Evolutionary conservation across 2,888 invertebrate species (phyloP), one percentile per base, ranked within the genome.

Genomic region (Microctonus aethiopoides): DNA sequence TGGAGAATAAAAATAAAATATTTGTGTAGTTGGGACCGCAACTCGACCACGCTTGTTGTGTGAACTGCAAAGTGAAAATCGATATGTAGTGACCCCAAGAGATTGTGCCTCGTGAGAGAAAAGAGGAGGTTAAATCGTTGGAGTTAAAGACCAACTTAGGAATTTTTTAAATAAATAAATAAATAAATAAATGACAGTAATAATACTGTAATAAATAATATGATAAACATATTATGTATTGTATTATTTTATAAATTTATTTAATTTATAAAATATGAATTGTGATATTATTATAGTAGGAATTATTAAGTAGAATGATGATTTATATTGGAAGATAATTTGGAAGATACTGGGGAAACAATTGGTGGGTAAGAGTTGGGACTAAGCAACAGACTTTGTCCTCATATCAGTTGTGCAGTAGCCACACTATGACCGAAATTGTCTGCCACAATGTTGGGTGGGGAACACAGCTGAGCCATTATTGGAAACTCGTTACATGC

Each of bases 401-500:
- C 41, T 9, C 29, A 22, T 22, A 29, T 20, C 26, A 52, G 36
- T 41, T 34, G 39, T 39, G 46, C 16, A 9, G 20, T 20, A 46
- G 46, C 46, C 46, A 16, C n/a, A 34, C n/a, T 34, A 56, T 56
- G 34, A 68, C 54, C 60, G 13, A 65, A 70, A 70, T 70, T 51
- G 70, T 67, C 62, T 54, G 59, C 63, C 62, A 65, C 71, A 60
- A 71, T 66, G 66, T 70, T 74, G 73, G 69, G n/a, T 74, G 72
- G 75, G 69, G 74, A 78, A 80, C 82, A 81, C 83, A 84, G 84
- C 84, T 82, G 84, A 84, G 80, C 84, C 85, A 84, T 85, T 85
- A 85, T 85, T 84, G 85, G 85, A 85, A 85, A 85, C 84, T 85
- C 85, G 85, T 85, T 85, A 85, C 84, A 82, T 82, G 82, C 83